Evolutionary conservation across 2,888 invertebrate genomes (phyloP), one percentile per base, ranked within the genome.

Genomic region (Philereme transversata): DNA sequence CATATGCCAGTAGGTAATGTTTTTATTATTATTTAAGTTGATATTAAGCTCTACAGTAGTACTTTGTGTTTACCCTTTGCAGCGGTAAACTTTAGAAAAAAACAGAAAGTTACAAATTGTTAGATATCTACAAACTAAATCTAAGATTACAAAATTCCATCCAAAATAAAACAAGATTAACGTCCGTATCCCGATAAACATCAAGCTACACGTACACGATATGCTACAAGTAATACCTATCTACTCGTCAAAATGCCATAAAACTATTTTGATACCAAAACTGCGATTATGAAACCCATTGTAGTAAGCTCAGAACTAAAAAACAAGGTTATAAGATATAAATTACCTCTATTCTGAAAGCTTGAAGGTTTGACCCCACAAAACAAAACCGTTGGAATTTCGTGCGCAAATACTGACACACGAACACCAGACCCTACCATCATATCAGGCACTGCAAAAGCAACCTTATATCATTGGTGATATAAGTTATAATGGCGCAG

Each of bases 381-480:
- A 62, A 65, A 65, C 67, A 61, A 65, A 68, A 64, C 65, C 61
- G 60, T 64, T 60, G 67, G 63, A 68, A 69, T 72, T 65, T 62
- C 56, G 53, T 62, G 62, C 60, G 65, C 69, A 68, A 70, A 72
- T 66, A 68, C 60, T 53, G 57, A 54, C 38, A 65, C 59, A 51
- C 45, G 64, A 60, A 35, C 57, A 51, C 9, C 51, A 51, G 44
- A 44, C 56, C 41, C 53, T 61, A 57, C 57, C 10, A 51, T 57
- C 38, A 46, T 5, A 5, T 7, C 5, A 7, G n/a, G 4, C 49
- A 47, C 36, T 53, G n/a, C 10, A 55, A 53, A 57, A 41, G 11
- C 34, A 51, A 35, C 63, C 44, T 45, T 71, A 52, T 5, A 11
- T 6, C 1, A 0, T 38, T 10, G n/a, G 11, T 0, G n/a, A 40